Base-by-base conservation (phyloP, 2,888 invertebrate genomes). In the Pseudococcus viburni region DNA sequence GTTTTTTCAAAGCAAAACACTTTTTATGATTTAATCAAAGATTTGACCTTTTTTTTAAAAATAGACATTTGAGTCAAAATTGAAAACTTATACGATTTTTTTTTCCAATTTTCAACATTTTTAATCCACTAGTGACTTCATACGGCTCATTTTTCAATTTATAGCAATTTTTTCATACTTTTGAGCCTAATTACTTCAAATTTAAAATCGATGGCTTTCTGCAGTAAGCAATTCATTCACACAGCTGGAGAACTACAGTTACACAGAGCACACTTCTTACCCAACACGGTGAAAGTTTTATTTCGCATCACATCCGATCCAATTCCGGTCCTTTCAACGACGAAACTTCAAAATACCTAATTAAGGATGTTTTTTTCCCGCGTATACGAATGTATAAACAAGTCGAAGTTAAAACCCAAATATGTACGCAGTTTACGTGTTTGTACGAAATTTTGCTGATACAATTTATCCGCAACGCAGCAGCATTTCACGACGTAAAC, bases 341-440 rank as follows among this genome's bases (percentile, higher is more conserved):
- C 55, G n/a, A 42, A 3, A 59, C 59, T 59, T 59, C 59, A n/a
- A 64, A 64, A 64, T 64, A 64, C 64, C 64, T 15, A 64, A 64
- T 64, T 64, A 64, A 22, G 64, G 64, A 64, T 64, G 64, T 64
- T 64, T 64, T 64, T 64, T 64, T 64, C 22, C 64, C 22, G 64
- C 64, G 59, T 19, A 59, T 22, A 64, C 8, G 6, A 64, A n/a
- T 64, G 42, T 42, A 22, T 64, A 22, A 22, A 64, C 64, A 19
- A 0, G 22, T 64, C 64, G 22, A 64, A 42, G 8, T 42, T 7
- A 5, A 64, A 64, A 9, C 9, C n/a, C 22, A 22, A 73, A 73
- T 33, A 73, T 26, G 33, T 73, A 73, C 73, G 73, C 73, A 73
- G 39, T 73, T 73, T 73, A 64, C 64, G 64, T 64, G 73, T 73